Evolutionary conservation across 2,888 invertebrate species (phyloP).

Genomic region (Taphrorychus bicolor): DNA sequence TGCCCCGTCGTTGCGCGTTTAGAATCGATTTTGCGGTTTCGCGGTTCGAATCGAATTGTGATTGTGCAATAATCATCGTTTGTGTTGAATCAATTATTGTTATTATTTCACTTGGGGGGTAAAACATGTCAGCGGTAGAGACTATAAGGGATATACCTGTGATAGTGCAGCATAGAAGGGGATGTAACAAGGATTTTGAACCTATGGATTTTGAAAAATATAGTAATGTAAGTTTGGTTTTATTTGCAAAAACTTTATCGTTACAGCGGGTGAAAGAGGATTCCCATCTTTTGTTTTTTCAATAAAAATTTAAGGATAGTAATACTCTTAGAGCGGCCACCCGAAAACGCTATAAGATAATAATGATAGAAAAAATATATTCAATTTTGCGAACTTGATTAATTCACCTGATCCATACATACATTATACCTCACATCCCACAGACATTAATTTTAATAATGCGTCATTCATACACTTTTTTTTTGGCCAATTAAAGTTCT

Average conservation of each 20-base stretch:
- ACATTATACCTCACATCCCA: too few species aligned
- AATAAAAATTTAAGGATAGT: too few species aligned
- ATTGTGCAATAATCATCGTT: constrained; percentile 11
- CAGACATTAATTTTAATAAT: too few species aligned
- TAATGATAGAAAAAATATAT: too few species aligned
- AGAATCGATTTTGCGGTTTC: constrained; percentile 15
- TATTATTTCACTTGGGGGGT: constrained; percentile 4
- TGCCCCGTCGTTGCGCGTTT: constrained; percentile 3
- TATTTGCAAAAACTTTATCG: background rate
- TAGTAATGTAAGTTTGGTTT: constrained; percentile 21
- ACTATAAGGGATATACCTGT: constrained; percentile 35
- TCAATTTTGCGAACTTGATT: too few species aligned
- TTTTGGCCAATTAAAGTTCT: too few species aligned
- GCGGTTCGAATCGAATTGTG: background rate
- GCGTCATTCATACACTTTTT: too few species aligned
- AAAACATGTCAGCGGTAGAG: constrained; percentile 30
- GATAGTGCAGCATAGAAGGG: constrained; percentile 24
- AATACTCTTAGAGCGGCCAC: too few species aligned
- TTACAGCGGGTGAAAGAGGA: too few species aligned
- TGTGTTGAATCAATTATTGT: background rate
- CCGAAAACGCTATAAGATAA: too few species aligned
- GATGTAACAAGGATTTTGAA: constrained; percentile 9
- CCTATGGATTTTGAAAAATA: constrained; percentile 28
- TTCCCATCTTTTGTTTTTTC: too few species aligned
- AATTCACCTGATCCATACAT: too few species aligned